Evolutionary conservation across 1,140 invertebrate genomes (phyloP).

Genomic region (Holcopasites calliopsidis): DNA sequence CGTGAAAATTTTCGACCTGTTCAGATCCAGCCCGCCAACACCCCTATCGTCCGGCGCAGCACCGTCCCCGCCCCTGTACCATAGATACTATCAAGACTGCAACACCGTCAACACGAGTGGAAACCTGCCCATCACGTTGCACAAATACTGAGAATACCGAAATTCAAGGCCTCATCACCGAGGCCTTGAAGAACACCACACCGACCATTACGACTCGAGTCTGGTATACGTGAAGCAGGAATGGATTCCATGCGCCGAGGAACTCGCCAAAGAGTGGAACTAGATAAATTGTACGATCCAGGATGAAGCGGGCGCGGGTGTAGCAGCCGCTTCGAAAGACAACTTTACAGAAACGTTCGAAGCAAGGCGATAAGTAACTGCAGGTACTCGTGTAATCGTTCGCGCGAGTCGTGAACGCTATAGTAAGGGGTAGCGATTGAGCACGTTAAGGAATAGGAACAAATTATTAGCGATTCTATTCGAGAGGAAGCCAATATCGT

Average conservation of each 20-base stretch:
- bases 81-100: slow-evolving; percentile 78
- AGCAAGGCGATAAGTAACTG: too few species aligned
- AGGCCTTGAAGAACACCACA: slow-evolving; percentile 65
- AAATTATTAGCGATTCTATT: too few species aligned
- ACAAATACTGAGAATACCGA: slow-evolving; percentile 79
- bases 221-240: slow-evolving; percentile 77
- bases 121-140: slow-evolving; percentile 77
- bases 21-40: slow-evolving; percentile 77
- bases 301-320: background rate
- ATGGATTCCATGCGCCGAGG: slow-evolving; percentile 73
- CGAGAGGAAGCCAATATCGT: background rate
- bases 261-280: slow-evolving; percentile 73
- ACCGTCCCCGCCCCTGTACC: slow-evolving; percentile 75
- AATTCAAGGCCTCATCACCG: slow-evolving; percentile 76
- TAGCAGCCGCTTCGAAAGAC: background rate
- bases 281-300: slow-evolving; percentile 41
- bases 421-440: too few species aligned
- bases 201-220: slow-evolving; percentile 65
- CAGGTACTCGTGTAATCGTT: too few species aligned
- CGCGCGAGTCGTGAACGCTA: too few species aligned
- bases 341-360: too few species aligned
- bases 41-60: slow-evolving; percentile 74
- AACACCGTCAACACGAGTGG: slow-evolving; percentile 76
- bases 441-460: too few species aligned
- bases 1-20: slow-evolving; percentile 36